phyloP scores from a whole-genome alignment of 2,888 invertebrate species.

The Spialia ferax region DNA sequence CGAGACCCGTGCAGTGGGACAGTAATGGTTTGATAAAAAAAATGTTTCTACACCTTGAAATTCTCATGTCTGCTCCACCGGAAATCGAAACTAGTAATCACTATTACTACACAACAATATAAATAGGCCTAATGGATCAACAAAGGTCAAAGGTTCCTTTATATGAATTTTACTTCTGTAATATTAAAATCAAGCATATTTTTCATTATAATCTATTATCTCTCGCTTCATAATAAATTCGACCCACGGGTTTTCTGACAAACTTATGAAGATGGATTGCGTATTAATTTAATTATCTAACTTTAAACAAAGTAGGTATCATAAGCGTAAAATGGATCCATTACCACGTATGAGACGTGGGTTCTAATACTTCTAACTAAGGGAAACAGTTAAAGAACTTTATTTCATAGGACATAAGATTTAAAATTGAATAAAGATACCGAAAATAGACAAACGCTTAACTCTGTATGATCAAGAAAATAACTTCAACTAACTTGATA shows the following conservation, averaged over 20 bases:
- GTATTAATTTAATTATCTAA: conserved; percentile 39
- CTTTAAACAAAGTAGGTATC: conserved; percentile 26
- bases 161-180: not conserved
- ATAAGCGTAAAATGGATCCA: conserved; percentile 23
- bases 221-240: conserved; percentile 19
- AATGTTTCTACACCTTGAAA: too few species aligned
- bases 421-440: not conserved
- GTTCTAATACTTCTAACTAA: not conserved
- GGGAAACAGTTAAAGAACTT: not conserved
- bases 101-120: too few species aligned
- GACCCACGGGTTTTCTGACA: conserved; percentile 18
- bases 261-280: conserved; percentile 33
- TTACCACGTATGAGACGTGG: conserved; percentile 18
- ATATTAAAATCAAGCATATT: conserved; percentile 12
- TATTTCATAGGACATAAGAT: not conserved
- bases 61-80: too few species aligned
- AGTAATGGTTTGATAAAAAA: too few species aligned
- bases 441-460: not conserved
- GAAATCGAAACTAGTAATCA: too few species aligned
- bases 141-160: not conserved
- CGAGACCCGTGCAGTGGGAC: too few species aligned
- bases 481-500: not conserved
- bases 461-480: not conserved
- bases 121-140: too few species aligned
- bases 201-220: conserved; percentile 11